Evolutionary conservation across 2,888 invertebrate species (phyloP), one percentile per base, ranked within the genome.

Genomic region (Hermodice carunculata): DNA sequence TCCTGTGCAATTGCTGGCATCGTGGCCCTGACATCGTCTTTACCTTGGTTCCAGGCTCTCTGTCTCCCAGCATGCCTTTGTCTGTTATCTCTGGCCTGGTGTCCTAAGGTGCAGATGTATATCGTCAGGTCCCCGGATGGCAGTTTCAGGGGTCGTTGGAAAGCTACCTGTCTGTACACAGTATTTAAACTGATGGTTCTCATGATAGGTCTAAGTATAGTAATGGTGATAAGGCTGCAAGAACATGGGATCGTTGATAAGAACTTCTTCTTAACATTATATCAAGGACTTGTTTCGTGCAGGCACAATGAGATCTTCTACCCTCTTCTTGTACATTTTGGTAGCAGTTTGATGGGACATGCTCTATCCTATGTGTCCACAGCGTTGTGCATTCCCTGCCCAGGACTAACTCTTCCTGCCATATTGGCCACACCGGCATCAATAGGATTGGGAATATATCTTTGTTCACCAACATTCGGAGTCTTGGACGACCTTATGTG

Each of bases 61-160:
- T 61, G 67, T n/a, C 56, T 75, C n/a, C 74, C 74, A 0, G 48
- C 67, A 32, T 42, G 64, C 17, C 48, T 75, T 17, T 58, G 64
- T 19, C 46, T 75, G 14, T 66, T 75, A 17, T 74, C 75, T 4
- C 51, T 69, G 11, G 52, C 68, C 29, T 75, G 75, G 73, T 64
- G 64, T 11, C 72, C 72, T 2, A 58, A 66, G 40, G 65, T 75
- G 2, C 75, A 75, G 51, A 53, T 64, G 8, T 60, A 69, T 42
- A 60, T 67, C 37, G 56, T 73, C 31, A 53, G 64, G 28, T 73
- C 72, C 6, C 29, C 49, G 19, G 66, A 70, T 17, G 69, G 61
- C 0, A 59, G 40, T 8, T 64, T 64, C 28, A 49, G 49, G 2
- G 66, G 64, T 17, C 61, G 75, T 2, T 64, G 70, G 66, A 70